Evolutionary conservation across 2,113 vertebrate genomes (phyloP).

Genomic region (Taurulus bubalis): DNA sequence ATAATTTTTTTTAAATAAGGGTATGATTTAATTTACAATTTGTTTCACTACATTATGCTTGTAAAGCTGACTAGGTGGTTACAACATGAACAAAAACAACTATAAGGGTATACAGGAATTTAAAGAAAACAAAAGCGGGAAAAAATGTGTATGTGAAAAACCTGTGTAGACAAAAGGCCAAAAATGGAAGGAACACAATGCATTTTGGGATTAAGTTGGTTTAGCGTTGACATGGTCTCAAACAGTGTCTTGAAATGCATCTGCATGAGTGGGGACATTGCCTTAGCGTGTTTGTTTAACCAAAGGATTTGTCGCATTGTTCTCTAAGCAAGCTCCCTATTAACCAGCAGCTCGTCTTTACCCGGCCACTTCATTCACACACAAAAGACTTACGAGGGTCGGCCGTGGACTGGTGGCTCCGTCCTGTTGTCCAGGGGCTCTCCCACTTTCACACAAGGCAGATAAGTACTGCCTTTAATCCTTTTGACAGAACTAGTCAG

Average conservation of each 20-base stretch:
- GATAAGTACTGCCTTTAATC: background rate
- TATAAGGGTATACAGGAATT: background rate
- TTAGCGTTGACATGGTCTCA: background rate
- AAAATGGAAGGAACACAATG: background rate
- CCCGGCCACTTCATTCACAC: conserved; percentile 69
- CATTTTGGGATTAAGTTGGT: background rate
- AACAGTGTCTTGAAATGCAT: conserved; percentile 6
- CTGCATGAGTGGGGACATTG: conserved; percentile 21
- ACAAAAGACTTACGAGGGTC: conserved; percentile 56
- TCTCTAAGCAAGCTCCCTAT: conserved; percentile 39
- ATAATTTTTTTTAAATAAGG: background rate
- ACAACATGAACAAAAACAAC: background rate
- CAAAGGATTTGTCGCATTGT: conserved; percentile 65
- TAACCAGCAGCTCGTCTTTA: conserved; percentile 65
- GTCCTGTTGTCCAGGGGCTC: conserved; percentile 27
- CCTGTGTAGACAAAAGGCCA: background rate
- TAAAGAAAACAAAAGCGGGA: background rate
- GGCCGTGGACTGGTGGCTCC: conserved; percentile 18
- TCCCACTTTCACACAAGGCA: conserved; percentile 10
- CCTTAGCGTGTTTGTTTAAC: conserved; percentile 63
- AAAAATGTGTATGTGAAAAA: background rate
- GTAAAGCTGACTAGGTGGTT: background rate
- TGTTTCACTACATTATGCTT: background rate
- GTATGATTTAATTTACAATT: background rate
- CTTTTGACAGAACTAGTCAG: background rate